These are phyloP conservation scores for Zoanthus solanderi DNA, from an alignment of 92 coral and sea anemone species.

Conservation along the genomic window DNA sequence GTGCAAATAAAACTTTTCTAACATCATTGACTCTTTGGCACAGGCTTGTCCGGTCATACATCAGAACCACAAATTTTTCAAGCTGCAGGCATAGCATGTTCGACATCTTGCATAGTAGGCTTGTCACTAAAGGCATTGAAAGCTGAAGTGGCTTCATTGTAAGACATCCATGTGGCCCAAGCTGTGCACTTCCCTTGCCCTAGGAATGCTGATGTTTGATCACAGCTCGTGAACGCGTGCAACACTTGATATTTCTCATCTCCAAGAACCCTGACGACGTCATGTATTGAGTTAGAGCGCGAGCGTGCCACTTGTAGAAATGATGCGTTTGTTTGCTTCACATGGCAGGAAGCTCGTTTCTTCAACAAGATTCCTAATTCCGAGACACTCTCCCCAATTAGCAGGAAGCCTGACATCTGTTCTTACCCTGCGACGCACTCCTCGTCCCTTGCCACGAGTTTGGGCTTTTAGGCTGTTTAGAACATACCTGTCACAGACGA, in stretches of 20 bases:
- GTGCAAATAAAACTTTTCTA: slow-evolving; percentile 45
- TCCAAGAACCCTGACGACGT: slow-evolving; percentile 50
- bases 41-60: slow-evolving; percentile 58
- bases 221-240: slow-evolving; percentile 57
- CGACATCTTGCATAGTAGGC: slow-evolving; percentile 42
- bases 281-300: slow-evolving; percentile 40
- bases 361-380: slow-evolving; percentile 39
- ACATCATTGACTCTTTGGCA: slow-evolving; percentile 46
- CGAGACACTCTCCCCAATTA: slow-evolving; percentile 51
- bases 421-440: slow-evolving; percentile 49
- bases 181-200: slow-evolving; percentile 57
- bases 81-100: slow-evolving; percentile 54
- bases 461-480: slow-evolving; percentile 57
- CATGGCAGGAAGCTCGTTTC: slow-evolving; percentile 24
- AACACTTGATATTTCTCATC: slow-evolving; percentile 51
- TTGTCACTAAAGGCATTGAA: slow-evolving; percentile 26
- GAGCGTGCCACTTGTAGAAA: slow-evolving; percentile 46
- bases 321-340: slow-evolving; percentile 37
- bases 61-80: slow-evolving; percentile 42
- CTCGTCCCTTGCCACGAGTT: slow-evolving; percentile 60
- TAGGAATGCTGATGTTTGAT: slow-evolving; percentile 52
- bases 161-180: slow-evolving; percentile 57
- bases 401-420: slow-evolving; percentile 48
- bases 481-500: slow-evolving; percentile 52
- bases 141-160: slow-evolving; percentile 48